phyloP scores from a whole-genome alignment of 1,140 invertebrate species.

The Drosophila pectinifera region DNA sequence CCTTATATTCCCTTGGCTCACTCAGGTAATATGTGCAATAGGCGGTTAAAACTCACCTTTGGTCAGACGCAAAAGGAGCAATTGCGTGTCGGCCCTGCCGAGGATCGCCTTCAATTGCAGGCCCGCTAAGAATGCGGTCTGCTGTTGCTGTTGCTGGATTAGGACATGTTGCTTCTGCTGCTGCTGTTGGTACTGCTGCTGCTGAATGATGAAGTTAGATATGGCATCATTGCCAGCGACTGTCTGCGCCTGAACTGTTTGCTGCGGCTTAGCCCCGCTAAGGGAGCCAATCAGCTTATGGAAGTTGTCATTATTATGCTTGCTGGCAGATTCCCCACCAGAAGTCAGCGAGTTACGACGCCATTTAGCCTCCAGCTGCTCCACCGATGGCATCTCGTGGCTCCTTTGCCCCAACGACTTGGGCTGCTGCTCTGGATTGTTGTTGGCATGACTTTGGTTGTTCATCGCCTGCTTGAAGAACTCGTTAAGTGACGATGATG shows the following conservation, averaged over 20 bases:
- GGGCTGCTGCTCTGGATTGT: slow-evolving; percentile 55
- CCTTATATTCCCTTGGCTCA: too few relatives aligned
- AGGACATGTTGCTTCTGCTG: slow-evolving; percentile 75
- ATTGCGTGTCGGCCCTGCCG: slow-evolving; percentile 73
- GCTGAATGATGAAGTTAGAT: slow-evolving; percentile 76
- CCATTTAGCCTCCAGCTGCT: slow-evolving; percentile 82
- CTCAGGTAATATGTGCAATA: too few relatives aligned
- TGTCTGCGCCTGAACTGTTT: slow-evolving; percentile 21
- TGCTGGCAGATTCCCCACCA: slow-evolving; percentile 22
- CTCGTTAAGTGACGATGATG: slow-evolving; percentile 75
- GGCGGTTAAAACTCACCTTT: slow-evolving; percentile 61
- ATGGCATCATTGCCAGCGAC: slow-evolving; percentile 63
- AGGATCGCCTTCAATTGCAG: slow-evolving; percentile 77
- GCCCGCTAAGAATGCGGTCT: slow-evolving; percentile 77
- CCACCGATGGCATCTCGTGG: slow-evolving; percentile 72
- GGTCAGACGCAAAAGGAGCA: slow-evolving; percentile 72
- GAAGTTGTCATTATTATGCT: slow-evolving; percentile 67
- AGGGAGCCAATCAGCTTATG: slow-evolving; percentile 77
- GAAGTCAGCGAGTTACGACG: slow-evolving; percentile 68
- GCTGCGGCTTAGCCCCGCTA: slow-evolving; percentile 44
- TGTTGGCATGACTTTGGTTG: slow-evolving; percentile 36
- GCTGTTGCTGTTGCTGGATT: slow-evolving; percentile 77
- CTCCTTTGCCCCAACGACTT: slow-evolving; percentile 50
- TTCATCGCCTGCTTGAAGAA: slow-evolving; percentile 78
- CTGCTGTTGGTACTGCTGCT: slow-evolving; percentile 77